A percentile compares a stretch with the other conserved stretches of the same genome.
These are phyloP conservation scores for Iphiclides podalirius DNA, from an alignment of 2,888 invertebrate species.

Conservation along the genomic window DNA sequence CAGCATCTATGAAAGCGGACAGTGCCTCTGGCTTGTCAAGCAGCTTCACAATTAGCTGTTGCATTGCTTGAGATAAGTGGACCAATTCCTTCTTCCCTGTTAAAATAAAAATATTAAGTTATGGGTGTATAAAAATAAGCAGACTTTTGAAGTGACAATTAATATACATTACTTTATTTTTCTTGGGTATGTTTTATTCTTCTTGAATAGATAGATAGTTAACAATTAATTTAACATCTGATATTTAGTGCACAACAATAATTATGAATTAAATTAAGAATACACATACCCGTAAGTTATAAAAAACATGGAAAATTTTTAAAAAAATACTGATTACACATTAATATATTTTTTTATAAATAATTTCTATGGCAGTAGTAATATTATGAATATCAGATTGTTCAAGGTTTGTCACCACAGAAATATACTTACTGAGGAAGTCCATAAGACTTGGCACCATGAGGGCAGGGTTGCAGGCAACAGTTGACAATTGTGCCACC, in stretches of 20 bases:
- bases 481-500: constrained; percentile 86
- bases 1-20: constrained; percentile 86
- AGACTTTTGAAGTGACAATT: not conserved
- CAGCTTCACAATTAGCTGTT: constrained; percentile 90
- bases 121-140: no score
- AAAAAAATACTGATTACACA: no score
- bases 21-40: constrained; percentile 88
- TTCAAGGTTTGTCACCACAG: no score
- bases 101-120: constrained; percentile 3
- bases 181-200: no score
- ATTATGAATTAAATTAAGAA: no score
- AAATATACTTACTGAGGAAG: constrained; percentile 79
- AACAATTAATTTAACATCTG: no score
- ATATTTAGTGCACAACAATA: no score
- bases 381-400: not conserved
- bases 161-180: not conserved
- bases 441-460: constrained; percentile 89
- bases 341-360: no score
- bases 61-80: constrained; percentile 89
- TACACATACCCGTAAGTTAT: no score
- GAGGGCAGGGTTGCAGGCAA: constrained; percentile 86
- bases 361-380: no score
- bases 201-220: no score
- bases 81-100: constrained; percentile 56
- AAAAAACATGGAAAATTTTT: no score